These are phyloP conservation scores for Vipera latastei DNA, from an alignment of 2,797 vertebrate genomes.

Conservation along the genomic window DNA sequence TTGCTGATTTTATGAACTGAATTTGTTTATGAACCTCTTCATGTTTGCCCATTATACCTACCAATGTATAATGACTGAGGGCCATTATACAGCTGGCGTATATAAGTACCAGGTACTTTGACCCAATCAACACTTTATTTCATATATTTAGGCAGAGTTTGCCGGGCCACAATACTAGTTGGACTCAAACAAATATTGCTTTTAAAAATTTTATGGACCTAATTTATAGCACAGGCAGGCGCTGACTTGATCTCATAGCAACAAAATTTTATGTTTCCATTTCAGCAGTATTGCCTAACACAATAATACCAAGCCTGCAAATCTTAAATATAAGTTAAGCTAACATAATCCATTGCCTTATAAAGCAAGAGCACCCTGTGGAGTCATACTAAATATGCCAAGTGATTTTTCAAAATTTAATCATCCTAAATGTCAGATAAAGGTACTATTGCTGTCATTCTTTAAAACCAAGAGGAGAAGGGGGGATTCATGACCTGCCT, in stretches of 20 bases:
- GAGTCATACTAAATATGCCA: constrained; percentile 76
- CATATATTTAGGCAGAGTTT: constrained; percentile 55
- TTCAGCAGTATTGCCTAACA: constrained; percentile 72
- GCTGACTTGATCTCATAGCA: constrained; percentile 69
- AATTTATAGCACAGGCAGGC: constrained; percentile 69
- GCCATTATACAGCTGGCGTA: background rate
- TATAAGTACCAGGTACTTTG: constrained; percentile 33
- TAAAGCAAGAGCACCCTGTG: constrained; percentile 74
- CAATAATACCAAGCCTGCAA: constrained; percentile 72
- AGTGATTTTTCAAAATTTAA: constrained; percentile 85
- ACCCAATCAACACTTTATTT: constrained; percentile 53
- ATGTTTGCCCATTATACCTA: constrained; percentile 1
- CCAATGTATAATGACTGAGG: constrained; percentile 15
- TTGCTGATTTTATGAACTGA: constrained; percentile 13
- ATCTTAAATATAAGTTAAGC: constrained; percentile 78
- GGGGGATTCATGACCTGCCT: constrained; percentile 32
- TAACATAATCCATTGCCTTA: constrained; percentile 78
- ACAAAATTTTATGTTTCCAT: constrained; percentile 76
- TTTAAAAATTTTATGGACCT: constrained; percentile 71
- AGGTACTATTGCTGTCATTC: constrained; percentile 87
- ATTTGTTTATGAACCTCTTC: background rate
- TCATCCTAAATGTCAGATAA: constrained; percentile 83
- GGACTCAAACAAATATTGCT: constrained; percentile 57
- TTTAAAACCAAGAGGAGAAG: constrained; percentile 64
- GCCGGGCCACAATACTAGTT: constrained; percentile 37